These are phyloP conservation scores for Caenorhabditis zanzibari DNA, from an alignment of 2,888 invertebrate genomes.

Conservation along the genomic window DNA sequence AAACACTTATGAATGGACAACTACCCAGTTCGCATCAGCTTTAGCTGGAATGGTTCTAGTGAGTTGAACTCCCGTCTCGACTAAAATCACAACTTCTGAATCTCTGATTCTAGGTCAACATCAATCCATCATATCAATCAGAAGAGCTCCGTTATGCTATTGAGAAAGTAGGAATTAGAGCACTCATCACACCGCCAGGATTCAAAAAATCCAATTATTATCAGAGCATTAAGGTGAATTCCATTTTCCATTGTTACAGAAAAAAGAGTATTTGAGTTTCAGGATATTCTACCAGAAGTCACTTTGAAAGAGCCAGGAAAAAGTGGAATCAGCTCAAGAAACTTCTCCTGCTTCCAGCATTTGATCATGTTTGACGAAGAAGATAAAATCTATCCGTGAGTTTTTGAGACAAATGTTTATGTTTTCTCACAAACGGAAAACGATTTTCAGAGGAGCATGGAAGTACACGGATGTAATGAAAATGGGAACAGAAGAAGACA, in stretches of 20 bases:
- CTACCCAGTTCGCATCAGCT: constrained; percentile 88
- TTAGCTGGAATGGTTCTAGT: constrained; percentile 89
- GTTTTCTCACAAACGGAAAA: no score
- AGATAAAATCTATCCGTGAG: constrained; percentile 78
- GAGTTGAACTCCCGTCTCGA: neutral
- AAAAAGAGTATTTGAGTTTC: neutral
- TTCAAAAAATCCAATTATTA: constrained; percentile 88
- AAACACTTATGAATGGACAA: constrained; percentile 89
- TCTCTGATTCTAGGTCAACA: constrained; percentile 86
- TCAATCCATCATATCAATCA: constrained; percentile 89
- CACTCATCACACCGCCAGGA: constrained; percentile 87
- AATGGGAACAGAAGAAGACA: constrained; percentile 84
- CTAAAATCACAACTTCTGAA: neutral
- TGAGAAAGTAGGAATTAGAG: constrained; percentile 87
- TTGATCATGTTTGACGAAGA: constrained; percentile 86
- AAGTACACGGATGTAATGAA: constrained; percentile 85
- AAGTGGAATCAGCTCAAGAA: constrained; percentile 72
- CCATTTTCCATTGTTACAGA: neutral
- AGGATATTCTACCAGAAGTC: constrained; percentile 81
- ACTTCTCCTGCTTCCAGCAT: constrained; percentile 84
- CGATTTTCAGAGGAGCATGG: constrained; percentile 85
- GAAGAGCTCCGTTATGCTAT: constrained; percentile 89
- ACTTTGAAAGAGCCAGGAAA: constrained; percentile 74
- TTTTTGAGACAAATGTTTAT: no score
- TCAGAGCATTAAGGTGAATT: constrained; percentile 75